Evolutionary conservation across 2,797 vertebrate genomes (phyloP).

Genomic region (Paguma larvata): DNA sequence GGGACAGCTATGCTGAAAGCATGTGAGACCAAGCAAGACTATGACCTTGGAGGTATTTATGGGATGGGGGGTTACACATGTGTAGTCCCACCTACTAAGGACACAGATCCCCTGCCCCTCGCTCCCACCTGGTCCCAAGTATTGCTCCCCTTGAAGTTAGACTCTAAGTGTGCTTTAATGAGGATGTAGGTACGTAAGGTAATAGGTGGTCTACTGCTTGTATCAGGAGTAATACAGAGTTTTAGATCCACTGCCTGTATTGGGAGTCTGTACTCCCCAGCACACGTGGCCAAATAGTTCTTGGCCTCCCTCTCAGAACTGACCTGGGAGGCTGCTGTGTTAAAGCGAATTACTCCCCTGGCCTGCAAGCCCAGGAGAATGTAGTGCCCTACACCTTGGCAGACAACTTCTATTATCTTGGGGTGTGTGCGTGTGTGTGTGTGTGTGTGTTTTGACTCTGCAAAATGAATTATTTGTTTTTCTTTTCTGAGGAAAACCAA

Average conservation of each 20-base stretch:
- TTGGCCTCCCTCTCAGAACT: neutral
- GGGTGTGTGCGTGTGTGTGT: too few species aligned
- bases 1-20: neutral
- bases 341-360: neutral
- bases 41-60: neutral
- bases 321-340: neutral
- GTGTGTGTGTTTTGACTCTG: neutral
- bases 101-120: neutral
- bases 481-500: conserved; percentile 29
- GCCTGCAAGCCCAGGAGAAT: neutral
- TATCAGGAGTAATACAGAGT: neutral
- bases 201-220: neutral
- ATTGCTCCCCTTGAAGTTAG: neutral
- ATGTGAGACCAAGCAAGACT: neutral
- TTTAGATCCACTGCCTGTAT: neutral
- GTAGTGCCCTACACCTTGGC: neutral
- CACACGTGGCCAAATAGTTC: neutral
- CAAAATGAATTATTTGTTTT: conserved; percentile 39
- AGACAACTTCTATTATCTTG: neutral
- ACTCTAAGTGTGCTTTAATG: neutral
- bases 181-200: neutral
- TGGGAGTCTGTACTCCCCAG: neutral
- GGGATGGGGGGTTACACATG: neutral
- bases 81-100: neutral
- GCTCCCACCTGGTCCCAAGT: neutral